Base-by-base conservation (phyloP, 2,888 invertebrate species). In the Chesias legatella region DNA sequence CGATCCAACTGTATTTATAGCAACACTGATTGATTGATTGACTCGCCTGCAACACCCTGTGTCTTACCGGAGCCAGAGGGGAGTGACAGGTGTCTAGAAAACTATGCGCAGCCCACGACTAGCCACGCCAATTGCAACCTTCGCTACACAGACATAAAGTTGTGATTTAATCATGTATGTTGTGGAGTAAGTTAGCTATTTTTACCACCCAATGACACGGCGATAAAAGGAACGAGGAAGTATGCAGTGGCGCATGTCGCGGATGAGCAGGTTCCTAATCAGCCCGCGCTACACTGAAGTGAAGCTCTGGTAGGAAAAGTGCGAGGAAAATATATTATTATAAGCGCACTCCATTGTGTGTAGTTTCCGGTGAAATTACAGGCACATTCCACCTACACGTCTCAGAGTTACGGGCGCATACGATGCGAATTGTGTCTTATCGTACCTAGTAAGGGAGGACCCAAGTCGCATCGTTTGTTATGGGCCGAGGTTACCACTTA, bases 151-250 rank as follows among this genome's bases (percentile, higher is more conserved):
- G 7, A 0, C 1, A 5, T 26, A 40, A 17, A 7, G 45, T 44
- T 6, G 1, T 8, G 11, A 27, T 7, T 42, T 3, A 8, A 8
- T 6, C 17, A 25, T 7, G 3, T 9, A 6, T 6, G 6, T 6
- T 7, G 36, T 30, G 29, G 35, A 26, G 43, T 43, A 43, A 33
- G 43, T 33, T 32, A 40, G 51, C 37, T 66, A 66, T 66, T 61
- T 62, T 55, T 64, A 59, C 43, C 51, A 51, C 27, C 64, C 67
- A 67, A 67, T 65, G 58, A 58, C 58, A 51, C 38, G 48, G 46
- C 43, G 42, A 36, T 49, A 43, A 43, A 31, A 20, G 42, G 10
- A 30, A 51, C 39, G 45, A 50, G 54, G 51, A 52, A 50, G 49
- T 46, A 48, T 49, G 52, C 49, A 43, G 41, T 48, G 48, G 48